Conservation (phyloP, 2,888 invertebrate species). For the Acholoe squamosa region DNA sequence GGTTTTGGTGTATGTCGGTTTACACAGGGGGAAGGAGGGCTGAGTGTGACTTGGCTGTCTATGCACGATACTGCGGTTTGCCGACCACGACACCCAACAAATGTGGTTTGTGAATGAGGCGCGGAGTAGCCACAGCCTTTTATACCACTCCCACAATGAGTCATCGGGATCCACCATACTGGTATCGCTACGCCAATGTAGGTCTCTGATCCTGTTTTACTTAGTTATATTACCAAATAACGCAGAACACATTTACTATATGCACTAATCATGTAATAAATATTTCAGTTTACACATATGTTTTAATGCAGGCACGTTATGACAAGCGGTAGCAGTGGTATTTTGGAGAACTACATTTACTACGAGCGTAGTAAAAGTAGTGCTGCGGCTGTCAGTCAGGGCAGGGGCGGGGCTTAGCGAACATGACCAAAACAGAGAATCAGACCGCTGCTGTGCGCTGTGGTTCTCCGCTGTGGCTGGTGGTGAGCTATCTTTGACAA, state of each 20-base stretch:
- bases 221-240: neutral
- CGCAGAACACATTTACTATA: slow-evolving; percentile 6
- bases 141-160: slow-evolving; percentile 61
- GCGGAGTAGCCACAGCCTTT: neutral
- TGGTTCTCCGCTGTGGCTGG: slow-evolving; percentile 25
- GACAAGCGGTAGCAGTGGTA: neutral
- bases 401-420: slow-evolving; percentile 15
- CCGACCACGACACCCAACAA: slow-evolving; percentile 51
- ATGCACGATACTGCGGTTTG: slow-evolving; percentile 43
- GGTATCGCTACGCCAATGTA: neutral
- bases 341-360: slow-evolving; percentile 37
- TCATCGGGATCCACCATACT: slow-evolving; percentile 35
- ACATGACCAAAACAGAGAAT: slow-evolving; percentile 62
- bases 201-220: neutral
- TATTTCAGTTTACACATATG: neutral
- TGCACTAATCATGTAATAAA: neutral
- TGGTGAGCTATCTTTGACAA: neutral
- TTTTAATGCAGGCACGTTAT: neutral
- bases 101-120: slow-evolving; percentile 62
- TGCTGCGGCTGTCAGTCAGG: slow-evolving; percentile 50
- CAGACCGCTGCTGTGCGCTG: slow-evolving; percentile 47
- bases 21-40: neutral
- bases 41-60: neutral
- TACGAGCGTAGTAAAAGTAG: slow-evolving; percentile 36
- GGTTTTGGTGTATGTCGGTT: slow-evolving; percentile 45